Evolutionary conservation across 2,888 invertebrate genomes (phyloP).

Genomic region (Abscondita cerata): DNA sequence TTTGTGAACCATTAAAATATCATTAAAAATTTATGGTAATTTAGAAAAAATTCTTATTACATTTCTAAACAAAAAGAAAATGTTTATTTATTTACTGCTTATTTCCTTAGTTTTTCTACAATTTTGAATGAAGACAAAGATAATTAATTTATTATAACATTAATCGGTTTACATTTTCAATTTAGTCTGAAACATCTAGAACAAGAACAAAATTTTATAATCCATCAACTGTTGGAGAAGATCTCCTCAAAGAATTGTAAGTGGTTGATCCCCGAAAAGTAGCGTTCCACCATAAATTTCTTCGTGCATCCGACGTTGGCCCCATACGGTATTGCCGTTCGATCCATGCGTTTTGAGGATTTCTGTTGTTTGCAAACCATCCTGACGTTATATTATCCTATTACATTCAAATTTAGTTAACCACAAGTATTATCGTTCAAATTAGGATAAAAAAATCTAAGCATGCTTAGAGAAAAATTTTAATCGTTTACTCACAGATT

Average conservation of each 20-base stretch:
- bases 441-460: neutral
- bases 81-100: no score
- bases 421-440: neutral
- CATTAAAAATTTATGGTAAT: no score
- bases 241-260: constrained; percentile 23
- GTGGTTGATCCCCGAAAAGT: constrained; percentile 21
- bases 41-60: no score
- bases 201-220: constrained; percentile 8
- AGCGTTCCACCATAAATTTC: constrained; percentile 23
- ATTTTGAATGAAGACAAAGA: no score
- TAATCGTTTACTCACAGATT: neutral
- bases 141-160: no score
- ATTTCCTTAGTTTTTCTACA: no score
- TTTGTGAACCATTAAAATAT: no score
- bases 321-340: constrained; percentile 25
- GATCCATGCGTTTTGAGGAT: constrained; percentile 17
- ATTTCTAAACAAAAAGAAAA: no score
- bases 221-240: constrained; percentile 24
- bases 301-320: constrained; percentile 15
- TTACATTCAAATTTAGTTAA: constrained; percentile 25
- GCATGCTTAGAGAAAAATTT: neutral
- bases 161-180: no score
- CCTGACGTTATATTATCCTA: constrained; percentile 32
- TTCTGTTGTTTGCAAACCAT: constrained; percentile 23
- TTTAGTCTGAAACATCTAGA: no score